phyloP scores from a whole-genome alignment of 2,888 invertebrate genomes.

The Diaprepes abbreviatus region DNA sequence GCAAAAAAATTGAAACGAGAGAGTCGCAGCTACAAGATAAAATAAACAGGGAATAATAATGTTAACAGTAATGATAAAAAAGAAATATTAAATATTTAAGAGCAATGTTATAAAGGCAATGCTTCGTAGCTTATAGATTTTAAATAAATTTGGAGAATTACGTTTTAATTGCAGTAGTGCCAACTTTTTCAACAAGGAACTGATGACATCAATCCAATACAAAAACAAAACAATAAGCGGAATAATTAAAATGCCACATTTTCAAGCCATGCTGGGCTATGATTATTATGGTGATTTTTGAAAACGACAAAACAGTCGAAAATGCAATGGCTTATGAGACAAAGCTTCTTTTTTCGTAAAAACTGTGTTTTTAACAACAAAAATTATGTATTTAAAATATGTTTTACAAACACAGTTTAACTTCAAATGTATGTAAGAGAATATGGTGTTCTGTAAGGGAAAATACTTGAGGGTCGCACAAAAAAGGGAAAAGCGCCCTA shows the following conservation, averaged over 20 bases:
- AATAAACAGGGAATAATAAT: too few relatives aligned
- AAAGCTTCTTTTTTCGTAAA: conserved; percentile 42
- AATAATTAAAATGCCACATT: not conserved
- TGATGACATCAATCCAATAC: not conserved
- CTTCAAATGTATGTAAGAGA: not conserved
- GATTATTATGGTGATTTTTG: conserved; percentile 7
- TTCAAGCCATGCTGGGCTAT: conserved; percentile 23
- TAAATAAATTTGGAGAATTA: too few relatives aligned
- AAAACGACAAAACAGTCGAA: conserved; percentile 2
- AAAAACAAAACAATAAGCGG: not conserved
- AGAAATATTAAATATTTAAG: too few relatives aligned
- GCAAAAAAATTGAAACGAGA: too few relatives aligned
- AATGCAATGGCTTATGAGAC: conserved; percentile 26
- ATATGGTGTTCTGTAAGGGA: conserved; percentile 22
- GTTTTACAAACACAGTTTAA: not conserved
- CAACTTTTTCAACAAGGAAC: too few relatives aligned
- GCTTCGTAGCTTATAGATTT: too few relatives aligned
- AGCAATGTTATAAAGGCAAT: too few relatives aligned
- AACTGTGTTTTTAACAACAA: not conserved
- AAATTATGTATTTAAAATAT: too few relatives aligned
- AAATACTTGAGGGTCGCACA: conserved; percentile 42
- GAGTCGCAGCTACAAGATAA: too few relatives aligned
- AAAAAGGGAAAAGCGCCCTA: conserved; percentile 58
- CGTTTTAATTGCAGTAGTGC: too few relatives aligned
- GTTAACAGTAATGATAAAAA: too few relatives aligned